Base-by-base conservation (phyloP, 1,140 invertebrate genomes). In the Drosophila kepulauana region DNA sequence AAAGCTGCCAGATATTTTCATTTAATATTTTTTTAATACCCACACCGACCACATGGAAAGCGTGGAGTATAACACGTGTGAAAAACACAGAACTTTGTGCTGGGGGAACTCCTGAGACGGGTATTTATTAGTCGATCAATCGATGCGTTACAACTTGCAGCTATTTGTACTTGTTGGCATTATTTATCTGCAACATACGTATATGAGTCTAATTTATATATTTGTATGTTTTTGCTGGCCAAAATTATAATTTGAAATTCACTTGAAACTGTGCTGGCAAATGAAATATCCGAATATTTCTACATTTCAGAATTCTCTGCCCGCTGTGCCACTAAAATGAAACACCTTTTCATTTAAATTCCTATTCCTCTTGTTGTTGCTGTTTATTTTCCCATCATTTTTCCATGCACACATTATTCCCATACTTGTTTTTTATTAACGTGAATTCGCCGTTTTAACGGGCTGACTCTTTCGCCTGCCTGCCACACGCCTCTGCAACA, bases 251-350 rank as follows among this genome's bases (percentile, higher is more conserved):
- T 86, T 73, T 75, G 13, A 82, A 87, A 63, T 82, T 80, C 84
- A 77, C 61, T 87, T 75, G 82, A 86, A 85, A 73, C 33, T 41
- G 20, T 25, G 67, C 66, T 82, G 79, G 79, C 72, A 78, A 81
- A 81, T 72, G 67, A 68, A 70, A 58, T 70, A 63, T 46, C 33
- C 48, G 59, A 25, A 54, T 6, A 25, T 57, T 41, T 57, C 35
- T 2, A 57, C 33, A 38, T 38, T 38, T 38, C 1, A 1, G 16
- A 38, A 62, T 81, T 43, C 61, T 51, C 16, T 64, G 52, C 48
- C 61, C 28, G 65, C 70, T 51, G 78, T 86, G 82, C 73, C 75
- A 86, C 65, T 68, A 79, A 89, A 89, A 89, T 49, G 86, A 89
- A 89, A 89, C 85, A 89, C 85, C 85, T 89, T 89, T 85, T 30